Conservation (phyloP, 2,888 invertebrate species). For the Suillia variegata region DNA sequence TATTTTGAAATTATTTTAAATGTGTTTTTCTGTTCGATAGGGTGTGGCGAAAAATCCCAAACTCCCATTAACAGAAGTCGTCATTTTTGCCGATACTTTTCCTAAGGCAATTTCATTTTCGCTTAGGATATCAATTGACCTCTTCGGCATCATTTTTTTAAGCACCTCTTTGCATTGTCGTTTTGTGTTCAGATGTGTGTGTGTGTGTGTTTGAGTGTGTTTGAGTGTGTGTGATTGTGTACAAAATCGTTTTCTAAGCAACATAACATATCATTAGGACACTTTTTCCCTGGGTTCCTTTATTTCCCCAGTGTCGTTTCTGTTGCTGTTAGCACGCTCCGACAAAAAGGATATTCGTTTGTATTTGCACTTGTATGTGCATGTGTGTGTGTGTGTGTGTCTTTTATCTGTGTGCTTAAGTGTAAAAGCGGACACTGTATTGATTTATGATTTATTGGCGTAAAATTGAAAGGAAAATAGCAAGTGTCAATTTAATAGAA, state of each 20-base stretch:
- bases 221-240: slow-evolving; percentile 10
- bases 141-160: slow-evolving; percentile 42
- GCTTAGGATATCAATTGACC: slow-evolving; percentile 52
- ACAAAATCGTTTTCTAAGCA: slow-evolving; percentile 51
- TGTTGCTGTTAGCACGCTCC: too few species aligned
- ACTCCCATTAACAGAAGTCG: too few species aligned
- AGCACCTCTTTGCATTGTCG: not conserved
- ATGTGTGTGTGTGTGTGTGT: too few species aligned
- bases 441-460: slow-evolving; percentile 56
- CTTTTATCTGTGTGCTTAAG: slow-evolving; percentile 16
- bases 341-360: too few species aligned
- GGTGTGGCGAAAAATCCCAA: too few species aligned
- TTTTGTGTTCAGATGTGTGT: not conserved
- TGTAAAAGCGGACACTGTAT: slow-evolving; percentile 31
- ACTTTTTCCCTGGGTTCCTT: slow-evolving; percentile 6
- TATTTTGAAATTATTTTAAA: too few species aligned
- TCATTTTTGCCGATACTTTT: too few species aligned
- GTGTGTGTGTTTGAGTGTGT: too few species aligned
- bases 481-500: slow-evolving; percentile 41
- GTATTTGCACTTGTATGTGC: too few species aligned
- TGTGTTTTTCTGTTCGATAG: too few species aligned
- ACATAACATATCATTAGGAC: slow-evolving; percentile 52
- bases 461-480: slow-evolving; percentile 39
- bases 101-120: too few species aligned
- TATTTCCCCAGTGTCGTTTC: not conserved